Percentiles rank a stretch among this genome's conserved stretches.
Evolutionary conservation across 1,140 invertebrate species (phyloP).

Genomic region (Tribolium castaneum): DNA sequence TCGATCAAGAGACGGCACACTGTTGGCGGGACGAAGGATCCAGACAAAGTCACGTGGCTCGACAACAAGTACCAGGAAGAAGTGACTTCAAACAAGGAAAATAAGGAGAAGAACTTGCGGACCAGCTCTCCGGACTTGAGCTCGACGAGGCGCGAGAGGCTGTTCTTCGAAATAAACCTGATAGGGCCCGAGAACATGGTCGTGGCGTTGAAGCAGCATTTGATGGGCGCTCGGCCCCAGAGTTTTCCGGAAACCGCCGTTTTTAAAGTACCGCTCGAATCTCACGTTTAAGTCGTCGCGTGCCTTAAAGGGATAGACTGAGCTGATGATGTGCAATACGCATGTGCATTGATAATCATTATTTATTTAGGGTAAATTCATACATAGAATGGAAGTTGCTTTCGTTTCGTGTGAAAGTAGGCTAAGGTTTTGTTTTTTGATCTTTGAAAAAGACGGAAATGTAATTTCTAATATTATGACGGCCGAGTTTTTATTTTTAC

Average conservation of each 20-base stretch:
- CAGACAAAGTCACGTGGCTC: conserved; percentile 74
- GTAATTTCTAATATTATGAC: conserved; percentile 41
- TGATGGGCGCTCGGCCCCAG: conserved; percentile 68
- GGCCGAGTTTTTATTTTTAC: conserved; percentile 46
- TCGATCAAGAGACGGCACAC: conserved; percentile 91
- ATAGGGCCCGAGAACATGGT: conserved; percentile 68
- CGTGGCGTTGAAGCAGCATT: conserved; percentile 64
- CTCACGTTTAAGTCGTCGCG: conserved; percentile 66
- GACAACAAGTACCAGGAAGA: conserved; percentile 69
- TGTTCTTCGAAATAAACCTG: conserved; percentile 69
- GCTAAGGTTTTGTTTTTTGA: conserved; percentile 16
- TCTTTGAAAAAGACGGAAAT: conserved; percentile 52
- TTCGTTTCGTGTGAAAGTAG: conserved; percentile 39
- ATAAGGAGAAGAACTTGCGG: conserved; percentile 67
- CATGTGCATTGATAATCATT: conserved; percentile 48
- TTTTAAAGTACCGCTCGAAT: conserved; percentile 71
- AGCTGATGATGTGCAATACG: conserved; percentile 50
- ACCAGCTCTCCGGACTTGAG: conserved; percentile 75
- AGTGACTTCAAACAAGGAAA: conserved; percentile 66
- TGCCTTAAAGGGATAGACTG: conserved; percentile 45
- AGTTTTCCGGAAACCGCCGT: conserved; percentile 69
- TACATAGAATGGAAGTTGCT: conserved; percentile 37
- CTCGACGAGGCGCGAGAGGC: conserved; percentile 64
- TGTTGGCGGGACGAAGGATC: conserved; percentile 90
- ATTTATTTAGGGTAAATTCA: conserved; percentile 33